Base-by-base conservation (phyloP, 1,140 invertebrate species). In the Drosophila dunni region DNA sequence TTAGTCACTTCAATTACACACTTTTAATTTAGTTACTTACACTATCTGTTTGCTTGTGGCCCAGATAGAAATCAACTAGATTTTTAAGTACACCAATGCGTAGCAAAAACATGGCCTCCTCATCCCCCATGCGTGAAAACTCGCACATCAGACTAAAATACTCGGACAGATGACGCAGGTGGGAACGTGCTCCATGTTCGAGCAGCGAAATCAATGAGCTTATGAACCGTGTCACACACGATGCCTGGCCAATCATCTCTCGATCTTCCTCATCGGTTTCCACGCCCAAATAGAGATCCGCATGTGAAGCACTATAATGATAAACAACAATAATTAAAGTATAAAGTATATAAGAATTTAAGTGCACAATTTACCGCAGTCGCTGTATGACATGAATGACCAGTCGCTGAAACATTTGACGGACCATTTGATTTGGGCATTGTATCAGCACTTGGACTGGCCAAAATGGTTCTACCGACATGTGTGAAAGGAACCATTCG, bases 381-480 rank as follows among this genome's bases (percentile, higher is more conserved):
- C 97, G 95, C 92, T 97, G 97, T 91, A 98, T 98, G 17, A 98
- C 97, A 92, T 98, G 97, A 91, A 98, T 97, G 78, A 97, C 97
- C 57, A 99, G 93, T 81, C 97, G 94, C 93, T 98, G 97, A 92
- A 97, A 97, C 96, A 98, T 98, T 93, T 98, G 97, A 56, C 97
- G 94, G 36, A 98, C 97, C 95, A 98, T 97, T 93, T 98, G 97
- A 94, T 98, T 98, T 6, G 98, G 97, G 93, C 98, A 99, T 93
- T 98, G 98, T 85, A 99, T 96, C 84, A 99, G 93, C 74, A 98
- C 97, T 93, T 98, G 97, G 74, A 98, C 96, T 1, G 97, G 97
- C 98, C 98, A 99, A 96, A 97, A 98, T 17, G 97, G 97, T 92
- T 98, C 96, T 61, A 96, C 94, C 1, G 97, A 96, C 97, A 99